Base-by-base conservation (phyloP, 2,797 vertebrate species). In the Cichlasoma orientale region DNA sequence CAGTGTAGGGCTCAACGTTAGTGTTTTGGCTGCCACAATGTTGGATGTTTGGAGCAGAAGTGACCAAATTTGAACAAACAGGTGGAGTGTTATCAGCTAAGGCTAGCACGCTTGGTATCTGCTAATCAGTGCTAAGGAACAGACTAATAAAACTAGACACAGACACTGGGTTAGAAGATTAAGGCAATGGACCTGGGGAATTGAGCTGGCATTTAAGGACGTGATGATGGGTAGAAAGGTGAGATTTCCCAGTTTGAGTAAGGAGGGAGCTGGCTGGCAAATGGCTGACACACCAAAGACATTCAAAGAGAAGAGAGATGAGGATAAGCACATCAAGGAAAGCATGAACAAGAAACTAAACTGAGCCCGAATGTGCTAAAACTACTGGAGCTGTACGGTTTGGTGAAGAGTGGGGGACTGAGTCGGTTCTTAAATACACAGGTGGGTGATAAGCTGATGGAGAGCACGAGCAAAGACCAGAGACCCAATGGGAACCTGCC, bases 401-500 rank as follows among this genome's bases (percentile, higher is more conserved):
- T 41, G 36, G 58, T 63, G 59, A 63, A 41, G 59, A 41, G 36
- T 41, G n/a, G 36, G 21, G 44, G 59, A 18, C 3, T 63, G 36
- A 63, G 58, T 0, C 7, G 0, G 13, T 44, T 14, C 36, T 63
- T 23, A 63, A 63, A 63, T 41, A 41, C 7, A 41, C 33, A 25
- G 21, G 36, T 25, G 36, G 58, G 13, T 41, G 23, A 63, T 41
- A 36, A 63, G 21, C 36, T 4, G 0, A 19, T 19, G n/a, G n/a
- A n/a, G n/a, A n/a, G 58, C 7, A n/a, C 21, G 33, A 14, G n/a
- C 33, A n/a, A 59, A 38, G 13, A 59, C 31, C 12, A 61, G 7
- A 38, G 12, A 21, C 38, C 33, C 21, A 8, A 11, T 36, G 57
- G 0, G 11, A 59, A 36, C 36, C 31, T 59, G 6, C 31, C 1